A percentile compares a stretch with the other conserved stretches of the same genome.
Conservation (phyloP, 1,140 invertebrate species). For the Heterodera carotae region DNA sequence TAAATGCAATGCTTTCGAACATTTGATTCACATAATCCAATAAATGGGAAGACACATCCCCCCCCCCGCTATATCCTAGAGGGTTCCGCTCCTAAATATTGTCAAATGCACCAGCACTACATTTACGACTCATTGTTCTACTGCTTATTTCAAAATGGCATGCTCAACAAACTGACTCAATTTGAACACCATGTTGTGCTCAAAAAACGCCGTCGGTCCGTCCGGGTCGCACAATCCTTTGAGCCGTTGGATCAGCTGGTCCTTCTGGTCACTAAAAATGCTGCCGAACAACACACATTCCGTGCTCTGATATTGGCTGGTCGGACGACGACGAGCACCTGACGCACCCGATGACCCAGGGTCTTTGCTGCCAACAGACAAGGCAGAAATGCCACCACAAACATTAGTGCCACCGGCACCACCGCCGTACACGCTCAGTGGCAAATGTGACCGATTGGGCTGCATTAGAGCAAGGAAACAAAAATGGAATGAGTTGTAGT, state of each 20-base stretch:
- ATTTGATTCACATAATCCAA: too few species aligned
- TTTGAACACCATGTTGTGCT: slow-evolving; percentile 55
- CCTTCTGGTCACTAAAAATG: slow-evolving; percentile 26
- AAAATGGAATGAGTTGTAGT: neutral
- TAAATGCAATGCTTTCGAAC: neutral
- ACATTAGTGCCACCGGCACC: too few species aligned
- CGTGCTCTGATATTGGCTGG: slow-evolving; percentile 43
- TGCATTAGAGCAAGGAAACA: neutral
- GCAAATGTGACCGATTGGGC: slow-evolving; percentile 5
- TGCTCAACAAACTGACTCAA: slow-evolving; percentile 44
- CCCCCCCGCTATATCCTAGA: too few species aligned
- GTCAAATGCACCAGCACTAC: too few species aligned
- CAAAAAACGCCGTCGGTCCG: slow-evolving; percentile 32
- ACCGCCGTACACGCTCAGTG: slow-evolving; percentile 16
- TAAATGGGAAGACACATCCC: neutral
- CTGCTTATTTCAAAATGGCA: slow-evolving; percentile 9
- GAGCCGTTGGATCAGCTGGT: slow-evolving; percentile 45
- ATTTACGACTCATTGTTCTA: too few species aligned
- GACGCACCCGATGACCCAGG: neutral
- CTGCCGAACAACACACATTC: slow-evolving; percentile 48
- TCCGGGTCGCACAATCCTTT: slow-evolving; percentile 49
- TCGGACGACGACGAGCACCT: neutral
- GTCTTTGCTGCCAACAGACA: neutral
- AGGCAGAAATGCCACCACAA: neutral
- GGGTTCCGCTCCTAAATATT: too few species aligned